Evolutionary conservation across 2,113 vertebrate genomes (phyloP), one percentile per base, ranked within the genome.

Genomic region (Calyptomena viridis): DNA sequence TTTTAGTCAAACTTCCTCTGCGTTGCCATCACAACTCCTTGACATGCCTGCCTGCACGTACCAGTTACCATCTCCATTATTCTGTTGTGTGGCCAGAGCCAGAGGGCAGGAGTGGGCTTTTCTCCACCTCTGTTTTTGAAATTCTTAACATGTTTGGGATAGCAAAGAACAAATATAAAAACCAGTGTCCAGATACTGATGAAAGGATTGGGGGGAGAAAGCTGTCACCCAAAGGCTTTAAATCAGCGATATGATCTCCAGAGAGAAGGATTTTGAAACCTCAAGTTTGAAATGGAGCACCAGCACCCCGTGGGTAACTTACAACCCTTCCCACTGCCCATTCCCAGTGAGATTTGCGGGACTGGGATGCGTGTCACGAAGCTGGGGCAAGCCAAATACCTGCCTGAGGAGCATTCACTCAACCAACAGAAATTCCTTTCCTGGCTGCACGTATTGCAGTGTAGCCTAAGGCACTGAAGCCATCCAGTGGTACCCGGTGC

Each of bases 291-390:
- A 27, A 8, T 1, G 0, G 5, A 82, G 24, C 58, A 15, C 4
- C 12, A 2, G 49, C 6, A 2, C 9, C 5, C 7, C 46, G 27
- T 0, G 0, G 9, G 35, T 16, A 11, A 8, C 25, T 42, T 20
- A 2, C 18, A 9, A 4, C 33, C 8, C 16, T 58, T 35, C 46
- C 35, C 0, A 0, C 16, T 8, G 55, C 15, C 23, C 7, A 1
- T 20, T 53, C 23, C 44, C 35, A 6, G 25, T 0, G 1, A 0
- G 0, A 2, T 33, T 69, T 66, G 30, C 1, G 0, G 49, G 44
- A 28, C 1, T 80, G 40, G 9, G 39, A 14, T 19, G 11, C 8
- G 24, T 4, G 3, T 20, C 47, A 20, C 15, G 47, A 60, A 42
- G 8, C 1, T 5, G 28, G 24, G 30, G 5, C 1, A 2, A 80